A percentile compares a stretch with the other conserved stretches of the same genome.
phyloP scores from a whole-genome alignment of 2,797 vertebrate genomes.

The Spinibarbus caldwelli region DNA sequence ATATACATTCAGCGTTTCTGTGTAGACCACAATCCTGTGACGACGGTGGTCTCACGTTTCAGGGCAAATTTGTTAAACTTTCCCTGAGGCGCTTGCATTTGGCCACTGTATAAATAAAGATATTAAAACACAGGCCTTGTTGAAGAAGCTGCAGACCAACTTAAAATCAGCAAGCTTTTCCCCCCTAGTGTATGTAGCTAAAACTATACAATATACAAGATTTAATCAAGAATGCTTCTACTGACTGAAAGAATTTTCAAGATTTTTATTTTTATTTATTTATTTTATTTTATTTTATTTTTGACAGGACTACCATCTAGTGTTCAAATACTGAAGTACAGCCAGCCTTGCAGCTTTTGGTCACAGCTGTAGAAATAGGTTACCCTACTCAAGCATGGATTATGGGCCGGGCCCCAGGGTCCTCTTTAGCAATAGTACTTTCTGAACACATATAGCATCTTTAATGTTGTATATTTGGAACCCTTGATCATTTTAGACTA shows the following conservation, averaged over 20 bases:
- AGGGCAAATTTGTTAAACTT: neutral
- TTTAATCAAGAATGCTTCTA: neutral
- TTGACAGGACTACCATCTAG: conserved; percentile 44
- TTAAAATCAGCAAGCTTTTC: neutral
- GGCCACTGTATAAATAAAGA: neutral
- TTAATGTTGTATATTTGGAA: neutral
- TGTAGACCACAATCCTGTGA: neutral
- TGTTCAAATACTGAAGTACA: conserved; percentile 29
- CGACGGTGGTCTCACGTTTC: neutral
- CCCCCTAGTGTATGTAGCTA: neutral
- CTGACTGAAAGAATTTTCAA: neutral
- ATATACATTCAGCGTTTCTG: neutral
- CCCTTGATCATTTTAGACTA: conserved; percentile 1
- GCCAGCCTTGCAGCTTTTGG: neutral
- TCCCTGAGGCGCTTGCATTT: neutral
- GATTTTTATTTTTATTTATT: no score
- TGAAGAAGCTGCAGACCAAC: no score
- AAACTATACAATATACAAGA: neutral
- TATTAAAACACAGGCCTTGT: neutral
- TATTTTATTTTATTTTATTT: no score
- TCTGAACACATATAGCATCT: neutral
- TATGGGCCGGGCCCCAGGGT: neutral
- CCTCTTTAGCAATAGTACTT: neutral
- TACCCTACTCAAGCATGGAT: neutral
- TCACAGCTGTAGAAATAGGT: neutral